phyloP scores from a whole-genome alignment of 2,888 invertebrate species.

The Nebria brevicollis region DNA sequence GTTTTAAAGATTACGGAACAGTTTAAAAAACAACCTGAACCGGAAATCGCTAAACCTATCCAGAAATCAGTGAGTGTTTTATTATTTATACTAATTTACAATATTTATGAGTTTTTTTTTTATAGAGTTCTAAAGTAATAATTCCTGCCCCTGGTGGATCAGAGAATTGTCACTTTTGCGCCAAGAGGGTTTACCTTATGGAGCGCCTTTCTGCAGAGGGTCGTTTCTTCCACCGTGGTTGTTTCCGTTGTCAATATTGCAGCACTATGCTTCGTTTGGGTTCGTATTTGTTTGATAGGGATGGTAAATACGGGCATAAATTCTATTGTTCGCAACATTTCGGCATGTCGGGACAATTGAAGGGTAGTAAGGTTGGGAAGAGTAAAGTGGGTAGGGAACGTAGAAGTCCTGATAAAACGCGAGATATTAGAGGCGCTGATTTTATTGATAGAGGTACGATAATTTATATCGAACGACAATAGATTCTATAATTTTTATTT shows the following conservation, averaged over 20 bases:
- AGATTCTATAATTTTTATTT: background rate
- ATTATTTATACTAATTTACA: constrained; percentile 50
- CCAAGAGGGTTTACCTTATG: constrained; percentile 91
- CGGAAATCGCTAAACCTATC: constrained; percentile 59
- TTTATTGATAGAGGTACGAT: constrained; percentile 62
- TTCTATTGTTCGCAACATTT: constrained; percentile 84
- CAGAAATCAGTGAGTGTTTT: constrained; percentile 66
- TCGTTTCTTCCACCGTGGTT: constrained; percentile 89
- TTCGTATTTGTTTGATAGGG: constrained; percentile 77
- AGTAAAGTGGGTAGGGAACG: constrained; percentile 48
- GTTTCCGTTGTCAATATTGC: constrained; percentile 95
- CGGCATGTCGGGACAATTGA: constrained; percentile 70
- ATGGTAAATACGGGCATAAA: constrained; percentile 72
- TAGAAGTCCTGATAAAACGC: constrained; percentile 64
- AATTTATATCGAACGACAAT: background rate
- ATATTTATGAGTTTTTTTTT: constrained; percentile 33
- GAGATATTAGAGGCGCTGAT: constrained; percentile 65
- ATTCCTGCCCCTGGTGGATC: constrained; percentile 75
- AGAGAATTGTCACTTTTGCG: constrained; percentile 88
- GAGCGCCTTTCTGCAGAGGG: constrained; percentile 92
- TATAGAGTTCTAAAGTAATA: constrained; percentile 69
- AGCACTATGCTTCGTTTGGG: constrained; percentile 84
- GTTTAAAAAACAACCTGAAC: constrained; percentile 70
- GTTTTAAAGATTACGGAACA: constrained; percentile 91
- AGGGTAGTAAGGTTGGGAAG: constrained; percentile 54